Conservation (phyloP, 2,888 invertebrate genomes). For the Euphydryas editha region DNA sequence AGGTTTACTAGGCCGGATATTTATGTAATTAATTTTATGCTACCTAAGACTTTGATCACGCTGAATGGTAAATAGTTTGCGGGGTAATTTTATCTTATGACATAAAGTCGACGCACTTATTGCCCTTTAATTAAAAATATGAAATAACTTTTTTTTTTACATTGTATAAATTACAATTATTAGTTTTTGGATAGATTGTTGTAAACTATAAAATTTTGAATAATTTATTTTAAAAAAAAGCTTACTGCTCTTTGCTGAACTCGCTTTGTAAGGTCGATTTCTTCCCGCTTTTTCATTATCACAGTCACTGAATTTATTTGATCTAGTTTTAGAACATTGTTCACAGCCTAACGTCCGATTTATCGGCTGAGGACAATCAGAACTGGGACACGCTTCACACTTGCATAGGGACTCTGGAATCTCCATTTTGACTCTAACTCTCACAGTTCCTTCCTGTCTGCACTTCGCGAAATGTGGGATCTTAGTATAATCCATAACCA, state of each 20-base stretch:
- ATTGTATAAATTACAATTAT: background rate
- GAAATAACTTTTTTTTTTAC: too few relatives aligned
- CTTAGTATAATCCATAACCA: constrained; percentile 71
- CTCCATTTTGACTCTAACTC: constrained; percentile 72
- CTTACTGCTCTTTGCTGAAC: constrained; percentile 77
- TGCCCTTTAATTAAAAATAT: too few relatives aligned
- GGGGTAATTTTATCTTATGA: background rate
- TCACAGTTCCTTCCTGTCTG: constrained; percentile 70
- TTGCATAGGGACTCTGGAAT: constrained; percentile 52
- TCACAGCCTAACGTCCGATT: constrained; percentile 67
- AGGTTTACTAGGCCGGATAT: constrained; percentile 57
- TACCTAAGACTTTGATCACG: constrained; percentile 28
- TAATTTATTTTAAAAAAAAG: constrained; percentile 41
- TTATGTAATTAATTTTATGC: constrained; percentile 59
- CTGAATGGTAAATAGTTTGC: constrained; percentile 11
- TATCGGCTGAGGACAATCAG: constrained; percentile 49
- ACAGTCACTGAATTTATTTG: constrained; percentile 77
- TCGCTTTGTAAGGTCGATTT: constrained; percentile 68
- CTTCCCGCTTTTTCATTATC: constrained; percentile 74
- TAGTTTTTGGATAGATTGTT: background rate
- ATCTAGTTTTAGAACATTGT: constrained; percentile 74
- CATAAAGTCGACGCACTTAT: too few relatives aligned
- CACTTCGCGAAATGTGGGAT: constrained; percentile 71
- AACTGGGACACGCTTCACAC: constrained; percentile 49
- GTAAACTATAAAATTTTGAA: background rate